phyloP scores from a whole-genome alignment of 2,113 vertebrate genomes.

The Gorsachius goisagi region DNA sequence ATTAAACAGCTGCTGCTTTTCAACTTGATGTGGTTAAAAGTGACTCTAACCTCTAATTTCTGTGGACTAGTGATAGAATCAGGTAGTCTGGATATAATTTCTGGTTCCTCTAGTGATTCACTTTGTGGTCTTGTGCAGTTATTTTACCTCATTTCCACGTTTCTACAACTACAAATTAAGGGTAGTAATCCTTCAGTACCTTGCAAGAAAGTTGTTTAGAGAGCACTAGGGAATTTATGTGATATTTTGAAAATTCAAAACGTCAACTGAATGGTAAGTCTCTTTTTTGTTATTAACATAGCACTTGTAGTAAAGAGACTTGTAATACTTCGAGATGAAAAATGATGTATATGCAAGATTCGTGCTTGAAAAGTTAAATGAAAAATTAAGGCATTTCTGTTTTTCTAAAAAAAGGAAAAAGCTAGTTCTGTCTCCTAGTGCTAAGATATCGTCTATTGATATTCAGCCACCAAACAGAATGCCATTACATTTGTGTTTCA shows the following conservation, averaged over 20 bases:
- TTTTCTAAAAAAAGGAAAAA: not conserved
- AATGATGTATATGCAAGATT: not conserved
- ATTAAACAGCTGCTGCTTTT: not conserved
- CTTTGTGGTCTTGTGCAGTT: not conserved
- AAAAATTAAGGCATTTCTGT: slow-evolving; percentile 13
- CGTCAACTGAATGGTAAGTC: not conserved
- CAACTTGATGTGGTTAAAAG: not conserved
- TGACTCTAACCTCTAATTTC: not conserved
- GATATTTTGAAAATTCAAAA: not conserved
- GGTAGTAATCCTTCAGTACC: not conserved
- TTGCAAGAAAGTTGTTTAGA: not conserved
- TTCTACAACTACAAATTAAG: not conserved
- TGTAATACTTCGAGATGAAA: not conserved
- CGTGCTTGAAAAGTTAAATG: not conserved
- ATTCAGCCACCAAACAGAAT: not conserved
- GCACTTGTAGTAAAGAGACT: not conserved
- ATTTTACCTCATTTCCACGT: not conserved
- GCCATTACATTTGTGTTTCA: not conserved
- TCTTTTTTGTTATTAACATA: not conserved
- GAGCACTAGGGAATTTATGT: not conserved
- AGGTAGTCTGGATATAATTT: not conserved
- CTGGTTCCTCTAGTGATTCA: not conserved
- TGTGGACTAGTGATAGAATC: not conserved
- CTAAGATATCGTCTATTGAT: not conserved
- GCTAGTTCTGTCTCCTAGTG: not conserved